These are phyloP conservation scores for Euphonia xanthogaster DNA, from an alignment of 2,797 vertebrate genomes.

Conservation along the genomic window DNA sequence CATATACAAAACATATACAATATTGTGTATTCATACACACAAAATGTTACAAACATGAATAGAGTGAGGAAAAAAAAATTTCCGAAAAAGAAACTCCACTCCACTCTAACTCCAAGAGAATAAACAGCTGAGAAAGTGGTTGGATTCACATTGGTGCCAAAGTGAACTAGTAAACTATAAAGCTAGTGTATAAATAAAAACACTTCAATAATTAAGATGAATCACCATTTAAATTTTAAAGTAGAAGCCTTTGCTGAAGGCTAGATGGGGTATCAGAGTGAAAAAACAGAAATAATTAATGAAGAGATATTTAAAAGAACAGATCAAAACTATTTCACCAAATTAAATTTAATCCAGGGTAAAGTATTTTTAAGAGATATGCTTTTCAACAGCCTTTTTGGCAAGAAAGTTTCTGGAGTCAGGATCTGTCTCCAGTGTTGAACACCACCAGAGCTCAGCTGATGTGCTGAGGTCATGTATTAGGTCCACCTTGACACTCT, in stretches of 20 bases:
- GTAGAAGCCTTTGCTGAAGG: neutral
- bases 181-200: neutral
- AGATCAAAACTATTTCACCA: neutral
- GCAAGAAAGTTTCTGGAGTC: neutral
- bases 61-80: neutral
- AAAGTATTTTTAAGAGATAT: neutral
- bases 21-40: neutral
- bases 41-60: neutral
- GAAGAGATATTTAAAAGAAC: neutral
- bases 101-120: neutral
- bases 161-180: neutral
- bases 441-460: neutral
- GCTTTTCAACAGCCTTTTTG: neutral
- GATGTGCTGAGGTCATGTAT: neutral
- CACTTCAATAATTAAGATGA: neutral
- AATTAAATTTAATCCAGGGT: neutral
- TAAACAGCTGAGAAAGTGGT: neutral
- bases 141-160: neutral
- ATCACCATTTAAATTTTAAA: neutral
- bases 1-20: neutral
- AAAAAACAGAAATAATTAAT: neutral
- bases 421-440: neutral
- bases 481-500: neutral
- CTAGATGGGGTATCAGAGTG: neutral
- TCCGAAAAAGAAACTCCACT: neutral